These are phyloP conservation scores for Zaprionus capensis DNA, from an alignment of 1,140 invertebrate species.

Conservation along the genomic window DNA sequence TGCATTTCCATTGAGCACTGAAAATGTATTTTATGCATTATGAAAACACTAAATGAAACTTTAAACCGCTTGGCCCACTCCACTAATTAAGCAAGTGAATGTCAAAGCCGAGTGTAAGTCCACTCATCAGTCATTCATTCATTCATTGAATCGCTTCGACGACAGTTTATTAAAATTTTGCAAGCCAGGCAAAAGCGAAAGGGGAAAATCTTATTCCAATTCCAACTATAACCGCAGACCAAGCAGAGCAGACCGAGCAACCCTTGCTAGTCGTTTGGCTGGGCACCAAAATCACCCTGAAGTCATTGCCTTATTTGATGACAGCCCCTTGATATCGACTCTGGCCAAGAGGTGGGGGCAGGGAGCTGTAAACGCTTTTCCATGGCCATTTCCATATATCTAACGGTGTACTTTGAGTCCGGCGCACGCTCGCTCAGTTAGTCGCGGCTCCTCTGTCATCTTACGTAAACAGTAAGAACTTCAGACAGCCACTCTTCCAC, in stretches of 20 bases:
- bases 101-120: slow-evolving; percentile 6
- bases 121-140: slow-evolving; percentile 18
- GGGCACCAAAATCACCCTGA: slow-evolving; percentile 56
- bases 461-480: slow-evolving; percentile 65
- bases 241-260: background rate
- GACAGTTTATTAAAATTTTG: slow-evolving; percentile 71
- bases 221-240: slow-evolving; percentile 20
- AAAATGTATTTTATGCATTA: slow-evolving; percentile 49
- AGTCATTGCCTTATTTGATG: slow-evolving; percentile 73
- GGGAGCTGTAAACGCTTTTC: slow-evolving; percentile 54
- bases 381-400: slow-evolving; percentile 75
- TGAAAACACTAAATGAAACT: slow-evolving; percentile 53
- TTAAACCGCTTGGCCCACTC: slow-evolving; percentile 4
- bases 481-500: background rate
- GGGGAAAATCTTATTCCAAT: slow-evolving; percentile 62
- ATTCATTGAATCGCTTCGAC: background rate
- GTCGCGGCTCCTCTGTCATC: slow-evolving; percentile 63
- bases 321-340: slow-evolving; percentile 68
- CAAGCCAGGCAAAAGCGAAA: slow-evolving; percentile 58
- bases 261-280: slow-evolving; percentile 63
- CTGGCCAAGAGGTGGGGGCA: slow-evolving; percentile 36
- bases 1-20: slow-evolving; percentile 47
- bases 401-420: slow-evolving; percentile 49
- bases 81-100: slow-evolving; percentile 36
- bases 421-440: slow-evolving; percentile 22